phyloP scores from a whole-genome alignment of 2,797 vertebrate genomes.

The Avahi laniger region DNA sequence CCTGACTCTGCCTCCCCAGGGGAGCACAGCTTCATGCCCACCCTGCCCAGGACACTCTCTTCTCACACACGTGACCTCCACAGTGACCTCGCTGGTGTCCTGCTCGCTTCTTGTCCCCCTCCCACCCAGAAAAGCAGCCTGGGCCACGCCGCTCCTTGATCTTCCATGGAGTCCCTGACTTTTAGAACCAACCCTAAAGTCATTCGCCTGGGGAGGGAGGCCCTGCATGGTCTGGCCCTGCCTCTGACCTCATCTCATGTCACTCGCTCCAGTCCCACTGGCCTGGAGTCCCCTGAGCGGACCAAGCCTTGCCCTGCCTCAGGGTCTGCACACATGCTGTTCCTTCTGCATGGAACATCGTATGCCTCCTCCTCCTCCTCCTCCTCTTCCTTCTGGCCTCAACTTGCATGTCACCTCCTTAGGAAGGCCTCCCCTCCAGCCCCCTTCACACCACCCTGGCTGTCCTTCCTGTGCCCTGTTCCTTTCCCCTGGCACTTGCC shows the following conservation, averaged over 20 bases:
- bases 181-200: neutral
- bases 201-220: neutral
- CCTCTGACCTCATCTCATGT: neutral
- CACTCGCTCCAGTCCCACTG: neutral
- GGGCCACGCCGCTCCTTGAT: neutral
- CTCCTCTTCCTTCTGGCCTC: neutral
- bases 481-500: neutral
- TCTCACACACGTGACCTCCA: neutral
- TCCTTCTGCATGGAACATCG: neutral
- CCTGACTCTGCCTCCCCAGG: neutral
- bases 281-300: neutral
- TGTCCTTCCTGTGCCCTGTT: neutral
- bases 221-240: neutral
- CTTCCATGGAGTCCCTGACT: neutral
- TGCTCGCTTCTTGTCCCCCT: neutral
- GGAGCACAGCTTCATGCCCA: neutral
- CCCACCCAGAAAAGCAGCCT: neutral
- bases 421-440: neutral
- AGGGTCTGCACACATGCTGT: neutral
- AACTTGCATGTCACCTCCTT: neutral
- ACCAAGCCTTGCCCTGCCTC: neutral
- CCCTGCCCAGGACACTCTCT: neutral
- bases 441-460: too few species aligned
- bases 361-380: neutral
- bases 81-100: neutral